phyloP scores from a whole-genome alignment of 2,888 invertebrate species.

The Willowsia nigromaculata region DNA sequence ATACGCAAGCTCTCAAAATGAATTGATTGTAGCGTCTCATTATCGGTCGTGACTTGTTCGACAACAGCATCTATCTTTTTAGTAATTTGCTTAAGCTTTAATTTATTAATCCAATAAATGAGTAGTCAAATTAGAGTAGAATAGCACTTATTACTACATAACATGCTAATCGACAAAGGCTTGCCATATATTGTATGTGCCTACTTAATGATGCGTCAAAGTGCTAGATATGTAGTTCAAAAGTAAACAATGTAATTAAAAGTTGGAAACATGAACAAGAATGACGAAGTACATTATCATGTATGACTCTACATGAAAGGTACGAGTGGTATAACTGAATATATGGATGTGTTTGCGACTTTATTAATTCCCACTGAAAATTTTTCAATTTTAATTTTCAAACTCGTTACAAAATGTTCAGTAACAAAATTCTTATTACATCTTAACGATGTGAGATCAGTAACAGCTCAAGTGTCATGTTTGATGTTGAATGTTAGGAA shows the following conservation, averaged over 20 bases:
- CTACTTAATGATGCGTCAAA: neutral
- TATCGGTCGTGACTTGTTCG: slow-evolving; percentile 1
- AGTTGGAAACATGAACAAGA: neutral
- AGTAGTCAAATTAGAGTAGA: neutral
- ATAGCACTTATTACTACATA: neutral
- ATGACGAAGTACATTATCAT: neutral
- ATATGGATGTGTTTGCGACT: neutral
- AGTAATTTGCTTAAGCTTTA: neutral
- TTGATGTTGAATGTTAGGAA: neutral
- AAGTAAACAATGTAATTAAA: neutral
- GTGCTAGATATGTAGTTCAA: neutral
- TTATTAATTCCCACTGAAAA: neutral
- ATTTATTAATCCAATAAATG: slow-evolving; percentile 1
- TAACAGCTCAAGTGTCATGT: neutral
- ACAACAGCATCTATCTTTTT: neutral
- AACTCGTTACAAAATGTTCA: neutral
- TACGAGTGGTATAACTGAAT: neutral
- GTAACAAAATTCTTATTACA: neutral
- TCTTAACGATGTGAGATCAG: neutral
- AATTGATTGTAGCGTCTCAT: neutral
- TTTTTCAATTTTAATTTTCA: neutral
- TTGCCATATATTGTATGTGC: neutral
- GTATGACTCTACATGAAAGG: neutral
- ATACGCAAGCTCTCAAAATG: neutral
- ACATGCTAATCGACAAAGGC: neutral